phyloP scores from a whole-genome alignment of 2,113 vertebrate genomes.

The Dascyllus trimaculatus region DNA sequence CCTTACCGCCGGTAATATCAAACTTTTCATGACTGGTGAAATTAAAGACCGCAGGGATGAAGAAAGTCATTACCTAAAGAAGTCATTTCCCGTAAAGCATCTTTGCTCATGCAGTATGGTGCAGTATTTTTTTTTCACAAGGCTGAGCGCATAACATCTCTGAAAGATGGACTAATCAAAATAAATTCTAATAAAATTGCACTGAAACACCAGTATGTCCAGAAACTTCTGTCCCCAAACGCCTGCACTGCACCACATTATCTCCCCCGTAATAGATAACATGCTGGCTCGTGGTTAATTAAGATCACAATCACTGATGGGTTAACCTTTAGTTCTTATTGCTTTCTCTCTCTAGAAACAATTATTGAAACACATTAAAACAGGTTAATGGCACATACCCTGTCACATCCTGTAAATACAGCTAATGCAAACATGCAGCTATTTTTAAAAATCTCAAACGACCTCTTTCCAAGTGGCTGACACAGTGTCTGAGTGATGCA shows the following conservation, averaged over 20 bases:
- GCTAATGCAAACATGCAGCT: not conserved
- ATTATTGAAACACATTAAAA: not conserved
- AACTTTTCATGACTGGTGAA: conserved; percentile 59
- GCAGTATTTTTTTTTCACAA: conserved; percentile 24
- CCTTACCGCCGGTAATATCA: conserved; percentile 45
- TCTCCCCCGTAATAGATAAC: conserved; percentile 24
- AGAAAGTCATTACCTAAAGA: conserved; percentile 52
- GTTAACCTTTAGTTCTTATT: conserved; percentile 8
- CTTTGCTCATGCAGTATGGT: conserved; percentile 12
- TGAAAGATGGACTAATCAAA: conserved; percentile 43
- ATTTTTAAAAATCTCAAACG: not conserved
- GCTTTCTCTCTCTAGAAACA: not conserved
- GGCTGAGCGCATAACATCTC: conserved; percentile 40
- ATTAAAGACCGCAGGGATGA: conserved; percentile 50
- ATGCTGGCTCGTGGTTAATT: conserved; percentile 39
- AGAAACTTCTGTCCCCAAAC: not conserved
- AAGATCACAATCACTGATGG: conserved; percentile 26
- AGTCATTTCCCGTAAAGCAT: conserved; percentile 49
- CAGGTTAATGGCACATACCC: no score
- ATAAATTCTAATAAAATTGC: conserved; percentile 29
- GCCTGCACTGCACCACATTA: not conserved
- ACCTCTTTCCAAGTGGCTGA: not conserved
- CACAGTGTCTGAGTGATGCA: not conserved
- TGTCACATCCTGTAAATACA: no score
- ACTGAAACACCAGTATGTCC: not conserved